These are phyloP conservation scores for Acropternis orthonyx DNA, from an alignment of 2,797 vertebrate genomes.

Conservation along the genomic window DNA sequence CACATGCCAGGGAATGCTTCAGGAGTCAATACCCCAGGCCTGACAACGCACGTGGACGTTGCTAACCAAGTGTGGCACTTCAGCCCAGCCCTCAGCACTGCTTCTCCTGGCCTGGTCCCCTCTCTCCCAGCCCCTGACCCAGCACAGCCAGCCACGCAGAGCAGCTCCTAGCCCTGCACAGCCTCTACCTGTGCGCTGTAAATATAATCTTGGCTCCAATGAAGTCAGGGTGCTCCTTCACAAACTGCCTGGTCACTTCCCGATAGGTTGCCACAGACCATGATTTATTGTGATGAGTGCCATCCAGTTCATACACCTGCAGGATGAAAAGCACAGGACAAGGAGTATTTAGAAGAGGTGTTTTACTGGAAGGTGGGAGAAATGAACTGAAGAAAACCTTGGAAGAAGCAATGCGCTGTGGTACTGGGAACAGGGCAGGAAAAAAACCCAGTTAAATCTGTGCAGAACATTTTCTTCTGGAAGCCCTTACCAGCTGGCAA, in stretches of 20 bases:
- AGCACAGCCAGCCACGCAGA: not conserved
- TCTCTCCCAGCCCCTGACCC: not conserved
- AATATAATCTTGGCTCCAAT: constrained; percentile 84
- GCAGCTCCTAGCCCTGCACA: accelerated
- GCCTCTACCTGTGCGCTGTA: constrained; percentile 79
- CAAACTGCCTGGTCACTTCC: constrained; percentile 79
- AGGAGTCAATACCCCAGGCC: not conserved
- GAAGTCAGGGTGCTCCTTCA: constrained; percentile 82
- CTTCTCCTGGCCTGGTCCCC: not conserved
- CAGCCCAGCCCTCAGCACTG: not conserved
- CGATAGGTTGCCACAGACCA: constrained; percentile 82
- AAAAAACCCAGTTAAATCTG: not conserved
- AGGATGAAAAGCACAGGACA: not conserved
- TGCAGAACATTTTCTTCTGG: not conserved
- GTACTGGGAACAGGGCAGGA: not conserved
- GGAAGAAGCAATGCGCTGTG: not conserved
- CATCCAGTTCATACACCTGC: constrained; percentile 89
- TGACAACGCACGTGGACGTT: accelerated
- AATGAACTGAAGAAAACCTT: not conserved
- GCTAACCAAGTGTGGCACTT: not conserved
- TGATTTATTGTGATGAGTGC: constrained; percentile 72
- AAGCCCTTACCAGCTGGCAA: not conserved
- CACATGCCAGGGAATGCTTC: not conserved
- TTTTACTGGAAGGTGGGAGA: not conserved
- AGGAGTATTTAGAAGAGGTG: not conserved